A percentile compares a stretch with the other conserved stretches of the same genome.
Evolutionary conservation across 2,888 invertebrate genomes (phyloP).

Genomic region (Hypomecis punctinalis): DNA sequence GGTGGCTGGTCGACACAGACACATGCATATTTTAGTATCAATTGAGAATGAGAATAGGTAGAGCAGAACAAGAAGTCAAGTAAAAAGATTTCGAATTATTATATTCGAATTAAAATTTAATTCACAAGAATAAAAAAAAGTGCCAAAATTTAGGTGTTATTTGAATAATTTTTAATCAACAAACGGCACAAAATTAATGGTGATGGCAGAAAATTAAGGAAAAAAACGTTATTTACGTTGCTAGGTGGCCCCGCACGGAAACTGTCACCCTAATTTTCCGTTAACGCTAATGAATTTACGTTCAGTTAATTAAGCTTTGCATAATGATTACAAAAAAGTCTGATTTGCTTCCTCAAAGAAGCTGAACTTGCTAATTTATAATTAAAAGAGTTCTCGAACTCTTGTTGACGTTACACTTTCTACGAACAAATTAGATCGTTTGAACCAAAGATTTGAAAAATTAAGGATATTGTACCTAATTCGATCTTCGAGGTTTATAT

Average conservation of each 20-base stretch:
- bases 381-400: conserved; percentile 71
- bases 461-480: no score
- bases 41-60: conserved; percentile 16
- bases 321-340: conserved; percentile 69
- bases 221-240: conserved; percentile 35
- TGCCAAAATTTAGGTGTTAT: background rate
- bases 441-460: no score
- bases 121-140: background rate
- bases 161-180: conserved; percentile 13
- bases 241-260: conserved; percentile 43
- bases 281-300: conserved; percentile 63
- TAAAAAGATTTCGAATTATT: conserved; percentile 1
- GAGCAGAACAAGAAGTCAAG: background rate
- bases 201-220: conserved; percentile 23
- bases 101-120: background rate
- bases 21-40: conserved; percentile 26
- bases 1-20: conserved; percentile 7
- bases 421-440: conserved; percentile 23
- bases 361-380: conserved; percentile 71
- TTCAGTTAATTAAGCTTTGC: conserved; percentile 77
- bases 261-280: conserved; percentile 62
- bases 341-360: conserved; percentile 64
- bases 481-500: no score
- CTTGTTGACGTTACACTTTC: conserved; percentile 60
- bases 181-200: conserved; percentile 30